phyloP scores from a whole-genome alignment of 2,113 vertebrate genomes.

The Indicator maculatus region DNA sequence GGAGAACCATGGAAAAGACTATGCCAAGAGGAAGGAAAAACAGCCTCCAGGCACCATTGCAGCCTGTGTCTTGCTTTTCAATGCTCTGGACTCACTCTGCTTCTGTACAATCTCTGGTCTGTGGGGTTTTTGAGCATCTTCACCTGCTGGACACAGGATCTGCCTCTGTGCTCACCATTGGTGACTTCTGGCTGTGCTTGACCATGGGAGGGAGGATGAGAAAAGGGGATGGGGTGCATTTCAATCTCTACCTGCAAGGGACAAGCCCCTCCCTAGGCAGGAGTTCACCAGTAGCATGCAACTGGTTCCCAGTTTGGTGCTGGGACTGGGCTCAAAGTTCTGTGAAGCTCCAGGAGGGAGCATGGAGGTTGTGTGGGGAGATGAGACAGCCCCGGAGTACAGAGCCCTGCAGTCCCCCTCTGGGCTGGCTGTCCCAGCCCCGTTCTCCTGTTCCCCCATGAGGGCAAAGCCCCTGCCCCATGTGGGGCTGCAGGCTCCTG shows the following conservation, averaged over 20 bases:
- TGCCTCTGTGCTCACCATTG: rapidly evolving
- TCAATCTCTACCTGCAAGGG: neutral
- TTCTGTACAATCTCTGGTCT: neutral
- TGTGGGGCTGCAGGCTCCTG: neutral
- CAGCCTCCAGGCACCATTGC: neutral
- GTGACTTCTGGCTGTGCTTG: neutral
- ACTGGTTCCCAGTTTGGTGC: neutral
- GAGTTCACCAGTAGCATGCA: neutral
- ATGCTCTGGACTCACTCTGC: neutral
- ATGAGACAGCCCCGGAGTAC: neutral
- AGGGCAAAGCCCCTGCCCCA: neutral
- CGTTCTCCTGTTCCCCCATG: neutral
- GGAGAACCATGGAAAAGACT: neutral
- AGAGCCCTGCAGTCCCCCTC: neutral
- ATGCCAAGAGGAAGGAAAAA: neutral
- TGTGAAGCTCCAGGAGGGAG: neutral
- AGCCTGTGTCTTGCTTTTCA: neutral
- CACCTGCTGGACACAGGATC: neutral
- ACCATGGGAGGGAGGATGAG: neutral
- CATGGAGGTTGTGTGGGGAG: rapidly evolving
- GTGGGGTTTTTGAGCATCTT: neutral
- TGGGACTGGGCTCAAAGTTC: neutral
- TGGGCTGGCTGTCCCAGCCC: neutral
- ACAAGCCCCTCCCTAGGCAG: neutral
- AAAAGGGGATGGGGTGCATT: neutral